Base-by-base conservation (phyloP, 2,888 invertebrate species). In the Cabera pusaria region DNA sequence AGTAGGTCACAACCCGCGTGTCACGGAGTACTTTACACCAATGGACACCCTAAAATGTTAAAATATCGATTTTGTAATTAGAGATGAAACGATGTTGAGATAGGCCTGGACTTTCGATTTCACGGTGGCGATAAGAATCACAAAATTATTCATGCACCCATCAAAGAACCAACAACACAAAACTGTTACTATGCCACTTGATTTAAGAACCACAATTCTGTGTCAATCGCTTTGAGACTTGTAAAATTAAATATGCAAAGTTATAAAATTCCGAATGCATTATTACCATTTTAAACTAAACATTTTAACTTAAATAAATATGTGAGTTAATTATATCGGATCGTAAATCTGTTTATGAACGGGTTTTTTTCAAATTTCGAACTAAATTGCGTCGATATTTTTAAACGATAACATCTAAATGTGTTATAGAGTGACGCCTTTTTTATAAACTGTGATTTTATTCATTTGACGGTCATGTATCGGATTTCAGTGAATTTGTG, bases 281-380 rank as follows among this genome's bases (percentile, higher is more conserved):
- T 53, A 61, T 60, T 55, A 55, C 48, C 53, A 59, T 61, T 59
- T 55, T 46, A 56, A 59, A 42, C 49, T 49, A 56, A 47, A 45
- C 55, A 36, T 53, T 58, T 59, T 59, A 47, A 50, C 51, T 58
- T 52, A 56, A 57, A 59, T 51, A 55, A 56, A 60, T 61, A 58
- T 55, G 46, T 40, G 43, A 54, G 55, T 56, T 56, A 58, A 58
- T 54, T 59, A 55, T 56, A 62, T 62, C 49, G 50, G 20, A 19
- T 45, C 50, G 48, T 61, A 58, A 54, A 61, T 54, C 27, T 53
- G 10, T 31, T 47, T 56, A 52, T 46, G 36, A 36, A 36, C 41
- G 18, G 10, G 41, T 42, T 42, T 35, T n/a, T 16, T 26, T 31
- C 31, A 42, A 36, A 53, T 55, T 56, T 48, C 22, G 28, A 44